Conservation (phyloP, 1,140 invertebrate species). For the Ephestia elutella region DNA sequence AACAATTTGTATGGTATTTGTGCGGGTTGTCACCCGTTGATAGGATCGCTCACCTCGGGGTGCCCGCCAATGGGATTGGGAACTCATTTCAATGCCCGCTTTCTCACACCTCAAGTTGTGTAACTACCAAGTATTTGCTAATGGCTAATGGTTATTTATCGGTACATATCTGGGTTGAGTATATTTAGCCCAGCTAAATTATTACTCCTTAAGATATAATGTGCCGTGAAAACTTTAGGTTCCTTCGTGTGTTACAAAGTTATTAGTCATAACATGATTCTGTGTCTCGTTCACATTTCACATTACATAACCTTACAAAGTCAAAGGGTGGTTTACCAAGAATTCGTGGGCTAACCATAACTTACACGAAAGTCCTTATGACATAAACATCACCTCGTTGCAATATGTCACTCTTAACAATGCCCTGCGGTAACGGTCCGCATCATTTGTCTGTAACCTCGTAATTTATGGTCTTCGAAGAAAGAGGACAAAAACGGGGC, state of each 20-base stretch:
- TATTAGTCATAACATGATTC: neutral
- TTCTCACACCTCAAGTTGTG: slow-evolving; percentile 65
- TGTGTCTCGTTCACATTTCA: neutral
- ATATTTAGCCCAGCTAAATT: too few relatives aligned
- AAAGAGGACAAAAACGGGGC: slow-evolving; percentile 65
- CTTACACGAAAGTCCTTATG: slow-evolving; percentile 51
- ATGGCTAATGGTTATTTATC: too few relatives aligned
- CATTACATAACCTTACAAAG: too few relatives aligned
- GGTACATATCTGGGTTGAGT: too few relatives aligned
- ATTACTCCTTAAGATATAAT: too few relatives aligned
- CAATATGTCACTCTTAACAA: slow-evolving; percentile 67
- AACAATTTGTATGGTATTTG: slow-evolving; percentile 72
- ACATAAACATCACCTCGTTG: slow-evolving; percentile 67
- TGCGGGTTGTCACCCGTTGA: slow-evolving; percentile 70
- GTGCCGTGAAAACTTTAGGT: neutral
- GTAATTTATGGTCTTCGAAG: slow-evolving; percentile 70
- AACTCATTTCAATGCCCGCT: slow-evolving; percentile 51
- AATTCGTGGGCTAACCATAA: slow-evolving; percentile 40
- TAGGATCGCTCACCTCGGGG: slow-evolving; percentile 62
- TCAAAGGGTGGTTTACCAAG: slow-evolving; percentile 21
- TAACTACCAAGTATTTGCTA: too few relatives aligned
- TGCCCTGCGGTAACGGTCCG: slow-evolving; percentile 65
- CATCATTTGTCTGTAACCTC: slow-evolving; percentile 64
- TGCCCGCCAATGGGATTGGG: slow-evolving; percentile 58
- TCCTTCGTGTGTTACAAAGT: neutral